Base-by-base conservation (phyloP, 2,797 vertebrate species). In the Sandelia bainsii region DNA sequence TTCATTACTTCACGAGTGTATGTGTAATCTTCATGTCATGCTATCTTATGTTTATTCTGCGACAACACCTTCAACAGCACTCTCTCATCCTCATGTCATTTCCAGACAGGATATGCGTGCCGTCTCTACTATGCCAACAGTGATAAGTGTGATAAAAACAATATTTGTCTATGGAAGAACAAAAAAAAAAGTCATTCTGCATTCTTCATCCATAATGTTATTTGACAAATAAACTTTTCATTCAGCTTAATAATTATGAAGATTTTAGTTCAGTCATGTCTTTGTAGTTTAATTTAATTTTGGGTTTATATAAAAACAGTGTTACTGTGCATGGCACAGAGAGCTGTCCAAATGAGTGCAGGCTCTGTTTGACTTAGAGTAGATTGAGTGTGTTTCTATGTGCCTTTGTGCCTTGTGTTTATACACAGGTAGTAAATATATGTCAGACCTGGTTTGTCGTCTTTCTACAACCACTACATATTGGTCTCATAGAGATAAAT, bases 401-500 rank as follows among this genome's bases (percentile, higher is more conserved):
- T 51, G 32, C 3, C 1, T 34, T 14, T 62, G 56, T 57, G 34
- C 5, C 27, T 29, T 61, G 8, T 54, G 25, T 62, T 9, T 37
- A 20, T 7, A 1, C 34, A 4, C 29, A 51, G 62, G 23, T 37
- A 5, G 3, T 50, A 66, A 53, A 49, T 9, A n/a, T 29, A 19
- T 63, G 22, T 32, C 34, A 56, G 65, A 22, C 37, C 16, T 4
- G 16, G n/a, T 48, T 48, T 22, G 19, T 37, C 6, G 0, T 25
- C 20, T 17, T 19, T 79, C 39, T 40, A 22, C 45, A 67, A 42
- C 45, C 44, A 54, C 12, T 0, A 34, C 48, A 14, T 25, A 13
- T 29, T 25, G 46, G 53, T 46, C 50, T 58, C 46, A 29, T 40
- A 46, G 17, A 19, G 16, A 46, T 32, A 29, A 63, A 60, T 32